phyloP scores from a whole-genome alignment of 2,113 vertebrate genomes.

The Dromas ardeola region DNA sequence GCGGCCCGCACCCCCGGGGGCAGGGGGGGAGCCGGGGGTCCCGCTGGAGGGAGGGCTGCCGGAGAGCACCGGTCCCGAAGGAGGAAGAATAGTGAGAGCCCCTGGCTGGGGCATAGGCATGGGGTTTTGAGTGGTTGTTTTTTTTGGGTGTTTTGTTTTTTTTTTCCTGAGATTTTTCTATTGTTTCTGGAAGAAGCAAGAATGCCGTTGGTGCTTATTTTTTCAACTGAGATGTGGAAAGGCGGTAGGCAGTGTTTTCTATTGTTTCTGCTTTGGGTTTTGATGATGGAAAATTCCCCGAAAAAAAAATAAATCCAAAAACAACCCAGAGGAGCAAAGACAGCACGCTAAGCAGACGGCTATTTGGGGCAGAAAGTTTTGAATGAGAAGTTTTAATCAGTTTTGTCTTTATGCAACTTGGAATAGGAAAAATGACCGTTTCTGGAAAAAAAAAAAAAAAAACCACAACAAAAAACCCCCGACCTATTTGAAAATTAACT shows the following conservation, averaged over 20 bases:
- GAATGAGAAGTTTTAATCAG: background rate
- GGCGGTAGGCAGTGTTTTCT: background rate
- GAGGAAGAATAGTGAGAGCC: rapidly evolving
- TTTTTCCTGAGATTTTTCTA: background rate
- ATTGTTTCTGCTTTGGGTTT: background rate
- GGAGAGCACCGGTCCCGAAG: background rate
- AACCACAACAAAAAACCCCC: no score
- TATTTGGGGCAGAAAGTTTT: background rate
- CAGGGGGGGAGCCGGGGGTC: background rate
- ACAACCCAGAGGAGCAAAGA: background rate
- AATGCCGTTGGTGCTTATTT: background rate
- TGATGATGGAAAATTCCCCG: background rate
- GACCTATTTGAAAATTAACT: background rate
- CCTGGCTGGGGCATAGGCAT: rapidly evolving
- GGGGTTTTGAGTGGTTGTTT: no score
- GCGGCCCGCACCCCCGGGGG: background rate
- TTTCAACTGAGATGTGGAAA: background rate
- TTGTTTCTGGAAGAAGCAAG: background rate
- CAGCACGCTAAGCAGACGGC: background rate
- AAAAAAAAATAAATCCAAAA: no score
- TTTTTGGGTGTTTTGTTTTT: no score
- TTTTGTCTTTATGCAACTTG: background rate
- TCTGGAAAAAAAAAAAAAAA: background rate
- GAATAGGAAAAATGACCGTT: background rate
- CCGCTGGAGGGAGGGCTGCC: background rate